These are phyloP conservation scores for Pangasianodon hypophthalmus DNA, from an alignment of 2,113 vertebrate genomes.

Conservation along the genomic window DNA sequence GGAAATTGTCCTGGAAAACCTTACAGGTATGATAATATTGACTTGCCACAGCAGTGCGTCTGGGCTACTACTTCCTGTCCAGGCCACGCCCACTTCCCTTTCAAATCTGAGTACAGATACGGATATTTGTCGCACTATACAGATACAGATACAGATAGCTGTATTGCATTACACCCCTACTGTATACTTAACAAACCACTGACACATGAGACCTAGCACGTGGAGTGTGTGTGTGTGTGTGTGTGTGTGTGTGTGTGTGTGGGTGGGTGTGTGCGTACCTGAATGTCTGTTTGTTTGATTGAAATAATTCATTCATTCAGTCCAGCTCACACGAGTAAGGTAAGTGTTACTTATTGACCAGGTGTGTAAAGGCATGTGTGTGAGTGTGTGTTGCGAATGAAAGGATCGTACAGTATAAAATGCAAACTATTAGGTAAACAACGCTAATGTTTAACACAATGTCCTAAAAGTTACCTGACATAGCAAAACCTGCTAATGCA, in stretches of 20 bases:
- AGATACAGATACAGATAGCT: neutral
- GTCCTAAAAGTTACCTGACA: neutral
- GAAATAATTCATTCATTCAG: constrained; percentile 3
- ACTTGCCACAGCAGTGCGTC: neutral
- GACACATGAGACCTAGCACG: neutral
- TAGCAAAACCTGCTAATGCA: neutral
- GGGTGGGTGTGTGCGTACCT: neutral
- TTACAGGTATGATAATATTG: neutral
- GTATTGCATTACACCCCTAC: neutral
- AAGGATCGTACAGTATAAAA: neutral
- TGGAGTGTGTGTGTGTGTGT: neutral
- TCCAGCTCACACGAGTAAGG: neutral
- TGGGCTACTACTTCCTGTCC: neutral
- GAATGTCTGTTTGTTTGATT: neutral
- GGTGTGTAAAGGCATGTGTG: neutral
- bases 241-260: neutral
- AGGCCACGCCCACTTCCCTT: neutral
- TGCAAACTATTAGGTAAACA: neutral
- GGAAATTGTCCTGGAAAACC: neutral
- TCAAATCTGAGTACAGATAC: neutral
- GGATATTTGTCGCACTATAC: neutral
- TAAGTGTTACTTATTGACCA: constrained; percentile 6
- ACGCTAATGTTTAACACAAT: neutral
- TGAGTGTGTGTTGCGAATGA: neutral
- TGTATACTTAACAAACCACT: neutral